Evolutionary conservation across 2,888 invertebrate genomes (phyloP), one percentile per base, ranked within the genome.

Genomic region (Drosophila rubida): DNA sequence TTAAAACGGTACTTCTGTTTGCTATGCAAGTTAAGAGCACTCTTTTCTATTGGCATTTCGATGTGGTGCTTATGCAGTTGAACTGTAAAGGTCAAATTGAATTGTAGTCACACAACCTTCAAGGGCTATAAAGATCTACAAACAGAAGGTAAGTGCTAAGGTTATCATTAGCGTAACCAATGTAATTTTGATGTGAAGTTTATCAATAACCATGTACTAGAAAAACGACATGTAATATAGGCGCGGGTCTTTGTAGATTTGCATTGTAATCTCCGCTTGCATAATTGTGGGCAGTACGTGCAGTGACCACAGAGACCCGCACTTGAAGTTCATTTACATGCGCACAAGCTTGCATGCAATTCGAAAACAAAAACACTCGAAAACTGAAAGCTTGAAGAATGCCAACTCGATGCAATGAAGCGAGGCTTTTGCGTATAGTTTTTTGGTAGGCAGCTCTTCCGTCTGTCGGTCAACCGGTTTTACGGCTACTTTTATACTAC

Each of bases 381-480:
- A 55, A 55, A 30, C 41, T 6, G n/a, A 44, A 60, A 39, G 61
- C 35, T 45, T 51, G 9, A 48, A 68, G 58, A 53, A 48, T 74
- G 51, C 39, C 63, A 75, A 69, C 53, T 59, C 46, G 39, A 55
- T 69, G 68, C 84, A 80, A 72, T 84, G 68, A 78, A 75, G 81
- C 73, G 57, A 27, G 30, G 32, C 57, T 48, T 48, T 37, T 19
- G 19, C 19, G 19, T 19, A 19, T 50, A 27, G 30, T 19, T 49
- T 16, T 48, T 48, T 39, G 19, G 4, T 35, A 37, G 35, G 2
- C 32, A 23, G 44, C 60, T 66, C 63, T 61, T 71, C 50, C 48
- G 68, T 51, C 59, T 67, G 63, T 57, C 66, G 69, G 78, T 69
- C 80, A 83, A 82, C 82, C 82, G 88, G 82, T 82, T 82, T 62